phyloP scores from a whole-genome alignment of 37 sponge, comb jelly and placozoan genomes.

The Geodia barretti region DNA sequence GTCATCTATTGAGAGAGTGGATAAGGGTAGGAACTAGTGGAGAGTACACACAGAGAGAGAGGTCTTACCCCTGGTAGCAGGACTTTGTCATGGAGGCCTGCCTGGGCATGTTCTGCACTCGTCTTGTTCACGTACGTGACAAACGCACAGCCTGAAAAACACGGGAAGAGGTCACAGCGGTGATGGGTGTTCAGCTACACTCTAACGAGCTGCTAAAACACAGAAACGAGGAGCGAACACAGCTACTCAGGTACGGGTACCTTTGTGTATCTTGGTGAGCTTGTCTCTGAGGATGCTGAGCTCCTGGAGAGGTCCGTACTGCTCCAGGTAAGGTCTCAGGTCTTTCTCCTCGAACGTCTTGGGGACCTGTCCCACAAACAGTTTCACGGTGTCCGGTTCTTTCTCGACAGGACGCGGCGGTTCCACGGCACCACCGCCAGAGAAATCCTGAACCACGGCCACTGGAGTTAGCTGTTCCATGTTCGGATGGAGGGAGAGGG shows the following conservation, averaged over 20 bases:
- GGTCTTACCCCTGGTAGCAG: conserved; percentile 88
- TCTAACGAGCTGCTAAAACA: not conserved
- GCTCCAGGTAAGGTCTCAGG: conserved; percentile 75
- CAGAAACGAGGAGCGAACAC: not conserved
- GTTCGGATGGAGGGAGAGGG: not conserved
- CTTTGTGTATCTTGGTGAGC: conserved; percentile 77
- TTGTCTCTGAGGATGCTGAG: conserved; percentile 74
- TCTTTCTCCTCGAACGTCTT: conserved; percentile 81
- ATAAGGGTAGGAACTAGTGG: not conserved
- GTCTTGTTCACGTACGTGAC: conserved; percentile 83
- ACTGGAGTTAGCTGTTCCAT: not conserved
- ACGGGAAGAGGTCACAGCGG: not conserved
- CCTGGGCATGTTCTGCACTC: conserved; percentile 84
- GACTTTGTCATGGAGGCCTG: conserved; percentile 84
- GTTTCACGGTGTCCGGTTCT: conserved; percentile 85
- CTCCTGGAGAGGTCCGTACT: conserved; percentile 84
- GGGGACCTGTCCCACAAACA: conserved; percentile 97
- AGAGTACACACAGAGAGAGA: conserved; percentile 14
- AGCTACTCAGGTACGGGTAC: conserved; percentile 12
- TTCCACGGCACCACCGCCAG: conserved; percentile 26
- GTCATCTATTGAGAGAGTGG: conserved; percentile 68
- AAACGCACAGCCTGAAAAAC: conserved; percentile 97
- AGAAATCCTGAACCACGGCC: not conserved
- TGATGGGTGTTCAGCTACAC: not conserved
- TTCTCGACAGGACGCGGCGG: conserved; percentile 37